Evolutionary conservation across 64 coral and sea anemone species (phyloP).

Genomic region (Dendrophyllia cribrosa): DNA sequence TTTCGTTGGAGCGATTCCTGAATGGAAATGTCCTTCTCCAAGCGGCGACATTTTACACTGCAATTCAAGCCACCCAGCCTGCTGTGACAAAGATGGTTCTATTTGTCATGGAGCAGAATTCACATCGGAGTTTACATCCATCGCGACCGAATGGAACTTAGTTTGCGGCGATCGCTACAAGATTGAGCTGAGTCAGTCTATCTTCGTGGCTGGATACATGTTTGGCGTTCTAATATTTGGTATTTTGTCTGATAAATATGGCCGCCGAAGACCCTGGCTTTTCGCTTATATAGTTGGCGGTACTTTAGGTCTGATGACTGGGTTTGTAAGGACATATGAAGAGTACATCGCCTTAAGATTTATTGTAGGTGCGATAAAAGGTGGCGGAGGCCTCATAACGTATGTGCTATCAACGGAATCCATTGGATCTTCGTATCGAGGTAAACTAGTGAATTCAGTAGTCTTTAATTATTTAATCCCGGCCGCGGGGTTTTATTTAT

Average conservation of each 20-base stretch:
- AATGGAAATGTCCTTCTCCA: conserved; percentile 65
- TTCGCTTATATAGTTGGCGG: conserved; percentile 33
- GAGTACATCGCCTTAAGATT: conserved; percentile 63
- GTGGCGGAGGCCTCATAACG: conserved; percentile 52
- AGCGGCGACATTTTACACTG: neutral
- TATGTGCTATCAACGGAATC: conserved; percentile 86
- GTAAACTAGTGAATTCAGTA: conserved; percentile 1
- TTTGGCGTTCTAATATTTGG: conserved; percentile 75
- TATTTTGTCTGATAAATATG: conserved; percentile 74
- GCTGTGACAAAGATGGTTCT: conserved; percentile 68
- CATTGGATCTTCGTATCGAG: conserved; percentile 74
- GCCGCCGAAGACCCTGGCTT: conserved; percentile 68
- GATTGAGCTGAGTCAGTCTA: conserved; percentile 59
- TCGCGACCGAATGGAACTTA: conserved; percentile 83
- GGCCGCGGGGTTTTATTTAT: no score
- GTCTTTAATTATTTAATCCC: neutral
- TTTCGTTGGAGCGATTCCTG: conserved; percentile 77
- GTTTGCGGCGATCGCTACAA: conserved; percentile 79
- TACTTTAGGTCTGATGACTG: conserved; percentile 59
- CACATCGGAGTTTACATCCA: conserved; percentile 65
- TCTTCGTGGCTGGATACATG: conserved; percentile 77
- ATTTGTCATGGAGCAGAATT: conserved; percentile 73
- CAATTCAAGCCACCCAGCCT: neutral
- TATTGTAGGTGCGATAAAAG: conserved; percentile 51
- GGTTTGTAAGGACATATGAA: conserved; percentile 65